Base-by-base conservation (phyloP, 2,113 vertebrate species). In the Fulmarus glacialis region DNA sequence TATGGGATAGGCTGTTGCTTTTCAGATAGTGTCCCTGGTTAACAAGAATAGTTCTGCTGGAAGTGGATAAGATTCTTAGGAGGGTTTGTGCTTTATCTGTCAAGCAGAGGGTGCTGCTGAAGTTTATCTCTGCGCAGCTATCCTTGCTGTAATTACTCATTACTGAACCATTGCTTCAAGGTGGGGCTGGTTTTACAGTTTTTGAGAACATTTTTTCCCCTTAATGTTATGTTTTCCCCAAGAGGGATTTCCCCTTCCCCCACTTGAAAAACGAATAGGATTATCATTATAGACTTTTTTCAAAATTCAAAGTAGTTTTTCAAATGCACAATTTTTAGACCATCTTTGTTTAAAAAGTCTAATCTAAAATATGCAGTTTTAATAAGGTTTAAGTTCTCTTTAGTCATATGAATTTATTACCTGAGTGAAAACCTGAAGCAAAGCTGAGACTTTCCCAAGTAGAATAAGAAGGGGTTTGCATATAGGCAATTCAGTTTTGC, bases 71-170 rank as follows among this genome's bases (percentile, higher is more conserved):
- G 67, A 26, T 72, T 67, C 95, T 91, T 34, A 3, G 34, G 38
- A 78, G 83, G 59, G 89, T 81, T 92, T 77, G 75, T 77, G 85
- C 85, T 84, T 91, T 97, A 96, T 97, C 96, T 85, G 63, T 18
- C 5, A 0, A 4, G 45, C 45, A 56, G 91, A 68, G 26, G n/a
- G 24, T 89, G 81, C 77, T 89, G 83, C 64, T 7, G 5, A 24
- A 70, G 62, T 91, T 97, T 96, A 96, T 96, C 94, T 91, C 52
- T 16, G 18, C 0, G 2, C 64, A 71, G 85, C 80, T 93, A 32
- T 94, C 42, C 62, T 32, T 36, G 50, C 26, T 38, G 47, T 78
- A 48, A 56, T 90, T 96, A 53, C 66, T 77, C 78, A 38, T 53
- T 64, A 70, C 80, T 43, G 40, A 95, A 40, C 89, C 47, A 34